Conservation (phyloP, 2,888 invertebrate species). For the Andrena haemorrhoa region DNA sequence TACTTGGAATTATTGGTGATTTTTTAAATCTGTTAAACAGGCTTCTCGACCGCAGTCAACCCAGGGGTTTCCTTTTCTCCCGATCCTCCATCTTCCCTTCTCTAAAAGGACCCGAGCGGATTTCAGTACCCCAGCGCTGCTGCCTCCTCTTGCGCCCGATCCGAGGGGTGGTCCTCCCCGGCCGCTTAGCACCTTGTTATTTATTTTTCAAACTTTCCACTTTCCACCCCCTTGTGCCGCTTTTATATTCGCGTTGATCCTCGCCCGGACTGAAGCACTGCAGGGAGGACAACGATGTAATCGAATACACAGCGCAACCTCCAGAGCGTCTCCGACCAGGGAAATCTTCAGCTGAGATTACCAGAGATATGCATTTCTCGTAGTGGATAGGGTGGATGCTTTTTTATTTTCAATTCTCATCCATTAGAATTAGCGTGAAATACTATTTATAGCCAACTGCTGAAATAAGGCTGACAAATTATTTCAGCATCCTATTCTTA, state of each 20-base stretch:
- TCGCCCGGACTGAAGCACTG: not conserved
- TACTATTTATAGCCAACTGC: too few species aligned
- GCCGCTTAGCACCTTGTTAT: constrained; percentile 82
- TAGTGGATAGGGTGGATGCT: not conserved
- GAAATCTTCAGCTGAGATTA: not conserved
- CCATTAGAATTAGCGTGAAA: too few species aligned
- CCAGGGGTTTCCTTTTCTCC: constrained; percentile 53
- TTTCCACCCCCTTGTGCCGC: constrained; percentile 39
- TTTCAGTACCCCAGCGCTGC: constrained; percentile 45
- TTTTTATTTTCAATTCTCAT: too few species aligned
- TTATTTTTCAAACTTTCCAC: constrained; percentile 80
- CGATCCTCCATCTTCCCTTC: constrained; percentile 47
- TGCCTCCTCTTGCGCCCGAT: constrained; percentile 36
- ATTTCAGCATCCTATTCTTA: too few species aligned
- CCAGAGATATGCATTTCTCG: not conserved
- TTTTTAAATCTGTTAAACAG: constrained; percentile 83
- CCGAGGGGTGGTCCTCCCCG: constrained; percentile 43
- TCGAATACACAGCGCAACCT: constrained; percentile 8
- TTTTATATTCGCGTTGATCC: constrained; percentile 46
- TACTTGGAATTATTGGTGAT: constrained; percentile 81
- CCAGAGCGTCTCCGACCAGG: not conserved
- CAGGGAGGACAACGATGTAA: not conserved
- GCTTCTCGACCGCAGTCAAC: constrained; percentile 76
- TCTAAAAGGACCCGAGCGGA: constrained; percentile 40
- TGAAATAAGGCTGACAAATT: too few species aligned